Conservation (phyloP, 2,113 vertebrate genomes). For the Tragelaphus scriptus region DNA sequence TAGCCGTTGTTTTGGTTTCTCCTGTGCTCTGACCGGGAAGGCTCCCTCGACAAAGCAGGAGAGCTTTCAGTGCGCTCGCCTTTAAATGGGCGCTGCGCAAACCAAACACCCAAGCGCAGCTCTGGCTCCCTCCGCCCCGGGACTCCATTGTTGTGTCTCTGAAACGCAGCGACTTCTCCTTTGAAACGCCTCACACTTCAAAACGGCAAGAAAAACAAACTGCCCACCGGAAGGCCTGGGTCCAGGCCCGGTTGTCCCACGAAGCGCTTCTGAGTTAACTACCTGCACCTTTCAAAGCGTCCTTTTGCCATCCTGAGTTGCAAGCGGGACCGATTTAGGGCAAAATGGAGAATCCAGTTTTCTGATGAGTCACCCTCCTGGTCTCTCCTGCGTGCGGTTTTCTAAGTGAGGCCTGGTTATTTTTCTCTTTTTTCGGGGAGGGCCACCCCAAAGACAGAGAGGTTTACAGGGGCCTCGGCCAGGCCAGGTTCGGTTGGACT, state of each 20-base stretch:
- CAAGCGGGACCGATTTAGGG: background rate
- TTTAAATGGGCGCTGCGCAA: background rate
- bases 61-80: slow-evolving; percentile 29
- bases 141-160: background rate
- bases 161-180: background rate
- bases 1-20: slow-evolving; percentile 53
- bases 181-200: slow-evolving; percentile 34
- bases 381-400: fast-evolving
- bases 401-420: background rate
- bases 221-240: background rate
- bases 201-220: slow-evolving; percentile 31
- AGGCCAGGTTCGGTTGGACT: fast-evolving
- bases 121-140: background rate
- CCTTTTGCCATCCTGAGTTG: background rate
- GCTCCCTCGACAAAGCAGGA: background rate
- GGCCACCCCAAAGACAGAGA: background rate
- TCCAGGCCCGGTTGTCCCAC: background rate
- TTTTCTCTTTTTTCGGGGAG: fast-evolving
- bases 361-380: background rate
- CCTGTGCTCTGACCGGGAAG: slow-evolving; percentile 22
- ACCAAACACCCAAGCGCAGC: background rate
- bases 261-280: slow-evolving; percentile 28
- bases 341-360: background rate
- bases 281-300: slow-evolving; percentile 26
- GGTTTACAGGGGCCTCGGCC: background rate